Evolutionary conservation across 1,140 invertebrate species (phyloP), one percentile per base, ranked within the genome.

Genomic region (Papilio dardanus): DNA sequence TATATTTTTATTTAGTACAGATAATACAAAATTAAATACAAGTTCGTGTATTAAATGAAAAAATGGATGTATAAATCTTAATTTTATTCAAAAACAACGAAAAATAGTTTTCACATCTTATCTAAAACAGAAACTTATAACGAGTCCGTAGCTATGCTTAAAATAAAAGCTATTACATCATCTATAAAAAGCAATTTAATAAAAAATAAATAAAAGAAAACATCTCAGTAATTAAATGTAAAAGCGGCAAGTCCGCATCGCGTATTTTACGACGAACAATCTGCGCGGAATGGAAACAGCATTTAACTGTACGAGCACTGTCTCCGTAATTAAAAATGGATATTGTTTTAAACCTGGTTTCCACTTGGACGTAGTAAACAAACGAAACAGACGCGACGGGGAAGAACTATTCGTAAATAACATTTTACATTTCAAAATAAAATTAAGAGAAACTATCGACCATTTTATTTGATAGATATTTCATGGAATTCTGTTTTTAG

Each of bases 251-350:
- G 54, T 62, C 54, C 54, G 54, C 24, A 28, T 62, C 54, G 54
- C 24, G 54, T 62, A 62, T 62, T 62, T 62, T 30, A 62, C 54
- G 24, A 62, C 54, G 54, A 62, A 62, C 54, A 62, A 62, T 62
- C 54, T 30, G 24, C 24, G 24, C 24, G 54, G 54, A 62, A 62
- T 62, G 54, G 54, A 62, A 62, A 62, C 54, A 62, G 54, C 54
- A 62, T 62, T 62, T 28, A 62, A 62, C 54, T 62, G 24, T 62
- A 62, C 54, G 30, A 62, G 54, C 54, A 62, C 54, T 62, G 54
- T 62, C 54, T 62, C 54, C 24, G 54, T 62, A 62, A 62, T 62
- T 62, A 62, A 62, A 62, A 62, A 62, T 28, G 24, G 54, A 62
- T 62, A 62, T 62, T 62, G 54, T 62, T 62, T 62, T 62, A 62